phyloP scores from a whole-genome alignment of 1,140 invertebrate genomes.

The Drosophila asahinai region DNA sequence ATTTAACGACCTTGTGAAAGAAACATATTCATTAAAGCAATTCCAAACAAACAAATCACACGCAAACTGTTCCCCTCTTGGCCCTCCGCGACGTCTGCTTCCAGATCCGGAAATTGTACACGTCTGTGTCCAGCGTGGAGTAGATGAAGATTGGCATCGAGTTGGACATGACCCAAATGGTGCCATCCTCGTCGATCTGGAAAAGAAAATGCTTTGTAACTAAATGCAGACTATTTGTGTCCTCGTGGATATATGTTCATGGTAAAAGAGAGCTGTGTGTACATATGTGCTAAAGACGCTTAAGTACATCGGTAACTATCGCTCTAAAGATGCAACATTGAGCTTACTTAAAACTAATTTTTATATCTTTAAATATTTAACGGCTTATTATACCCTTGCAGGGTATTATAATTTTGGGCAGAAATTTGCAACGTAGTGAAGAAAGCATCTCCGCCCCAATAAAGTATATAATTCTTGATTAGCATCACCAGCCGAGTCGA shows the following conservation, averaged over 20 bases:
- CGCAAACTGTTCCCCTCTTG: slow-evolving; percentile 69
- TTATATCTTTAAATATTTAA: too few species aligned
- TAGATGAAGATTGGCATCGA: slow-evolving; percentile 87
- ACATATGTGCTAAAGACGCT: too few species aligned
- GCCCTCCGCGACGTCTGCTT: slow-evolving; percentile 63
- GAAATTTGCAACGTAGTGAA: too few species aligned
- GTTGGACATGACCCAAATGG: slow-evolving; percentile 88
- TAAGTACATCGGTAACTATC: too few species aligned
- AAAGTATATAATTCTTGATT: too few species aligned
- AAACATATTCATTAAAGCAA: slow-evolving; percentile 66
- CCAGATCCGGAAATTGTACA: slow-evolving; percentile 87
- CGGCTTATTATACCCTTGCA: too few species aligned
- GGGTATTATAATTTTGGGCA: too few species aligned
- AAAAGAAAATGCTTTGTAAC: neutral
- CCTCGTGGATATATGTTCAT: neutral
- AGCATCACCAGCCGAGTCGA: too few species aligned
- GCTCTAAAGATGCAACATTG: too few species aligned
- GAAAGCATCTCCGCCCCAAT: too few species aligned
- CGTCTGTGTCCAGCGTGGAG: slow-evolving; percentile 86
- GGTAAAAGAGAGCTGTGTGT: neutral
- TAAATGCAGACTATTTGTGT: too few species aligned
- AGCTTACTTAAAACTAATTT: too few species aligned
- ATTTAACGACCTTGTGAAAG: slow-evolving; percentile 60
- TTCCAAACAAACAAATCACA: slow-evolving; percentile 62
- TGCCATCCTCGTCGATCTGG: slow-evolving; percentile 86